A percentile compares a stretch with the other conserved stretches of the same genome.
Evolutionary conservation across 1,140 invertebrate genomes (phyloP).

Genomic region (Drosophila nasuta): DNA sequence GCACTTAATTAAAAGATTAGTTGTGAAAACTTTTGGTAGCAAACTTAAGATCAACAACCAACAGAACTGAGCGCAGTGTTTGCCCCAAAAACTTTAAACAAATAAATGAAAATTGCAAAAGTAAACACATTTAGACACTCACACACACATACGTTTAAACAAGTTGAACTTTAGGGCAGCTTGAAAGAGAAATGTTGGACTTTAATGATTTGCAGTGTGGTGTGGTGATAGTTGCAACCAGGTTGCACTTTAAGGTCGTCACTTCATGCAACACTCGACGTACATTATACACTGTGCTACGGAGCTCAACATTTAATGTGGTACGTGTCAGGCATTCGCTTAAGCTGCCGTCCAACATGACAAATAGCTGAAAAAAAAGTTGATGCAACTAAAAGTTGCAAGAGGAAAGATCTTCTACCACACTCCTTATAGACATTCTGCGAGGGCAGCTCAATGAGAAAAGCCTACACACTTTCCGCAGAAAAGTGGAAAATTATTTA

Average conservation of each 20-base stretch:
- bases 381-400: slow-evolving; percentile 40
- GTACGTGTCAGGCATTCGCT: slow-evolving; percentile 76
- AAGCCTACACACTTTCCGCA: too few relatives aligned
- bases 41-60: slow-evolving; percentile 76
- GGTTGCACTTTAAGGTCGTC: slow-evolving; percentile 53
- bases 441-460: slow-evolving; percentile 39
- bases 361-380: slow-evolving; percentile 60
- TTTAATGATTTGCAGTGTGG: slow-evolving; percentile 72
- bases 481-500: too few relatives aligned
- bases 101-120: slow-evolving; percentile 80
- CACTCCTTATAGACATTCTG: not conserved
- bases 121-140: slow-evolving; percentile 76
- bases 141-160: slow-evolving; percentile 16
- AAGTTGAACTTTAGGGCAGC: slow-evolving; percentile 37
- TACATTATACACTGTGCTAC: slow-evolving; percentile 58
- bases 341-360: slow-evolving; percentile 56
- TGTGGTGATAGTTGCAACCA: slow-evolving; percentile 13
- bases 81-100: slow-evolving; percentile 76
- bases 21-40: slow-evolving; percentile 71
- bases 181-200: slow-evolving; percentile 72
- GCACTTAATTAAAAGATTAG: slow-evolving; percentile 83
- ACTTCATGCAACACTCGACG: slow-evolving; percentile 53
- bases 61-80: slow-evolving; percentile 50
- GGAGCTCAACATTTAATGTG: slow-evolving; percentile 78
- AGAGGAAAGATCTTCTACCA: slow-evolving; percentile 18